These are phyloP conservation scores for Morelia viridis DNA, from an alignment of 2,797 vertebrate species.

Conservation along the genomic window DNA sequence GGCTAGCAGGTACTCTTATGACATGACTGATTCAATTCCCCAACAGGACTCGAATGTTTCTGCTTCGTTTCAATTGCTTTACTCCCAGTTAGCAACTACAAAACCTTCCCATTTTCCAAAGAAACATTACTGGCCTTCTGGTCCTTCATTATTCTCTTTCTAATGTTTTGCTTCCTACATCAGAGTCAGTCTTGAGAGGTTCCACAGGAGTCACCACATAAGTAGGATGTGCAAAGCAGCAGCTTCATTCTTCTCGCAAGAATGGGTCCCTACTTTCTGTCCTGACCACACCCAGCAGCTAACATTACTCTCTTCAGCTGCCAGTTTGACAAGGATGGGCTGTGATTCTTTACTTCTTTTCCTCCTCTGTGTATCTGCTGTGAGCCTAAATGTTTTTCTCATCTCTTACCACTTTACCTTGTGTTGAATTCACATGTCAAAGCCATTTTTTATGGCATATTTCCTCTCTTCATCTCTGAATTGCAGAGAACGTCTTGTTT, in stretches of 20 bases:
- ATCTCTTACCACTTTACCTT: not conserved
- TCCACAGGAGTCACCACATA: fast-evolving
- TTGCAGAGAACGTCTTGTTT: not conserved
- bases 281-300: not conserved
- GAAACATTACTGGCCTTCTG: conserved; percentile 1
- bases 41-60: not conserved
- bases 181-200: not conserved
- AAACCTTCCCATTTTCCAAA: conserved; percentile 6
- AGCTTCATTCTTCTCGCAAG: not conserved
- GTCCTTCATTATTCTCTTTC: not conserved
- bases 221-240: not conserved
- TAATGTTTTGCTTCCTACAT: conserved; percentile 3
- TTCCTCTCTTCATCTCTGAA: not conserved
- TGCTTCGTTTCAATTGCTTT: not conserved
- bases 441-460: not conserved
- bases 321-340: not conserved
- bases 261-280: not conserved
- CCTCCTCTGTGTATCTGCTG: not conserved
- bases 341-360: not conserved
- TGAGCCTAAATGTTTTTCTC: not conserved
- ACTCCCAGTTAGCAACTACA: not conserved
- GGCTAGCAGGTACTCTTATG: too few relatives aligned
- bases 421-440: not conserved
- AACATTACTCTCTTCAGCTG: not conserved
- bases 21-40: not conserved